Evolutionary conservation across 2,888 invertebrate species (phyloP).

Genomic region (Alloplasta piceator): DNA sequence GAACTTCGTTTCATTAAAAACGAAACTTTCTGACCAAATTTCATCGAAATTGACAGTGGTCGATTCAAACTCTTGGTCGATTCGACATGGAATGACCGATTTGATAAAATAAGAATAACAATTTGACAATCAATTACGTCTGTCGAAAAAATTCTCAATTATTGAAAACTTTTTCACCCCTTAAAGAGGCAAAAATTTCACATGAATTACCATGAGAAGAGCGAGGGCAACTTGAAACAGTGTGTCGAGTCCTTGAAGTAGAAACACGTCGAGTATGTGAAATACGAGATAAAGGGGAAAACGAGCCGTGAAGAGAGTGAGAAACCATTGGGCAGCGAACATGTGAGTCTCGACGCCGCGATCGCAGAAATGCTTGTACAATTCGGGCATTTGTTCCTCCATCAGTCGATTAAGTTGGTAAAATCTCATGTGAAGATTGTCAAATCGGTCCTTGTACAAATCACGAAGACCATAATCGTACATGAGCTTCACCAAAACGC

Average conservation of each 20-base stretch:
- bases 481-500: constrained; percentile 98
- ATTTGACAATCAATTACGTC: too few species aligned
- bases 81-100: too few species aligned
- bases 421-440: constrained; percentile 96
- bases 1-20: too few species aligned
- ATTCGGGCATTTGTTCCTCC: constrained; percentile 93
- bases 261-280: constrained; percentile 98
- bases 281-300: constrained; percentile 99
- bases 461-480: constrained; percentile 97
- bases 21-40: too few species aligned
- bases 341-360: constrained; percentile 97
- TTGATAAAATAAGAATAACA: too few species aligned
- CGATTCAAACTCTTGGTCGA: too few species aligned
- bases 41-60: too few species aligned
- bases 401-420: constrained; percentile 97
- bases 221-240: constrained; percentile 98
- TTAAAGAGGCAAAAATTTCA: too few species aligned
- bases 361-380: constrained; percentile 92
- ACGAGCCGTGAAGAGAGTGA: constrained; percentile 99
- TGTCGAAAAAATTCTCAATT: too few species aligned
- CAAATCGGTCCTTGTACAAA: constrained; percentile 98
- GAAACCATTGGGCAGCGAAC: constrained; percentile 99
- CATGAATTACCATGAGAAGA: constrained; percentile 92
- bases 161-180: too few species aligned
- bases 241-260: constrained; percentile 96